These are phyloP conservation scores for Apodemus agrarius DNA, from an alignment of 2,797 vertebrate species.

Conservation along the genomic window DNA sequence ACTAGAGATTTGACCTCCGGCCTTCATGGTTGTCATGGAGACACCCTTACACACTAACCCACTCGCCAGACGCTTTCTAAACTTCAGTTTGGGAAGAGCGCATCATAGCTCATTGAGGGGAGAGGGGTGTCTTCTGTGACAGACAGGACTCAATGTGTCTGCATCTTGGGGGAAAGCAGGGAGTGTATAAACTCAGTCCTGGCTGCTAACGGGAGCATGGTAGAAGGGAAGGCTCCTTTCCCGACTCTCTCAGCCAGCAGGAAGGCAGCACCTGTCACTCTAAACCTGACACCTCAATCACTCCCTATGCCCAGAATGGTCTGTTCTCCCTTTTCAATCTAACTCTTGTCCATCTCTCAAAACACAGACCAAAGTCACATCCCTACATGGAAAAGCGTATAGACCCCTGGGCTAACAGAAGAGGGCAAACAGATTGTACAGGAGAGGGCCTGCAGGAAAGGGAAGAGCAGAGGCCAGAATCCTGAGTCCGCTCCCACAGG, in stretches of 20 bases:
- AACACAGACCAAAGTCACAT: background rate
- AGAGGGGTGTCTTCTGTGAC: background rate
- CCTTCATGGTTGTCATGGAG: rapidly evolving
- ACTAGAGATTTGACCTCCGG: background rate
- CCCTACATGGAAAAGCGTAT: background rate
- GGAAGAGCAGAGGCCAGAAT: rapidly evolving
- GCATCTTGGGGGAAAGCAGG: background rate
- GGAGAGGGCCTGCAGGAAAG: background rate
- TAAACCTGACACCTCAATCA: no score
- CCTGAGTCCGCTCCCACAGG: rapidly evolving
- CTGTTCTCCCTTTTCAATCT: background rate
- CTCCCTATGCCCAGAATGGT: rapidly evolving
- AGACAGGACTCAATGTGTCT: no score
- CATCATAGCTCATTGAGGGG: rapidly evolving
- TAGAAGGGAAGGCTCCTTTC: background rate
- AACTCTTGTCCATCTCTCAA: background rate
- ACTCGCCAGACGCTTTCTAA: background rate
- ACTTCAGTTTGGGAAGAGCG: background rate
- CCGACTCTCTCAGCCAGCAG: background rate
- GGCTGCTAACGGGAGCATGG: no score
- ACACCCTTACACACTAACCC: background rate
- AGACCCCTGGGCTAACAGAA: background rate
- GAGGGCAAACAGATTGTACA: rapidly evolving
- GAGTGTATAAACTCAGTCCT: background rate
- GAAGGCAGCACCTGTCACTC: background rate